These are phyloP conservation scores for Triplophysa dalaica DNA, from an alignment of 2,113 vertebrate genomes.

Conservation along the genomic window DNA sequence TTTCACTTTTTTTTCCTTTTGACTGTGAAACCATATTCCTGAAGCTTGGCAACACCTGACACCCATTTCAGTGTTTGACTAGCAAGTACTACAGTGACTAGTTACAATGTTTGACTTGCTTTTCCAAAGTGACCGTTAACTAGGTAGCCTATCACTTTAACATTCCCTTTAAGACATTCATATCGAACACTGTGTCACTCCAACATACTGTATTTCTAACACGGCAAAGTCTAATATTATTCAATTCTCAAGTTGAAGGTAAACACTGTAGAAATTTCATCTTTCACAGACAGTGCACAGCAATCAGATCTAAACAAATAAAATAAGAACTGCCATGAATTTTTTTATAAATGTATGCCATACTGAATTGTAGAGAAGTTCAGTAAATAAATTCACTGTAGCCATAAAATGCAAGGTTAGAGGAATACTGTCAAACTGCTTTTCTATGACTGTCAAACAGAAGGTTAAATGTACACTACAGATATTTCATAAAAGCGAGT, in stretches of 20 bases:
- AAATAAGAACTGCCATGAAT: not conserved
- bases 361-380: not conserved
- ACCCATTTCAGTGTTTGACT: no score
- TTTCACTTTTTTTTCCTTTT: no score
- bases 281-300: not conserved
- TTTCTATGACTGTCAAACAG: not conserved
- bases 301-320: conserved; percentile 17
- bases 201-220: not conserved
- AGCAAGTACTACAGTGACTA: no score
- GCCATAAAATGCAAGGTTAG: not conserved
- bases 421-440: not conserved
- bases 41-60: no score
- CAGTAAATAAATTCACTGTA: not conserved
- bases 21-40: no score
- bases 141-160: no score
- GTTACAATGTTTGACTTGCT: no score
- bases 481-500: not conserved
- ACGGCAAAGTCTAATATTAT: conserved; percentile 19
- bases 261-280: conserved; percentile 28
- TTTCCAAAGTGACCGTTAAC: no score
- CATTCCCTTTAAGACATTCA: not conserved
- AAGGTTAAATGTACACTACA: not conserved
- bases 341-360: not conserved
- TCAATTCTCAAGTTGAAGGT: conserved; percentile 16
- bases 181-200: conserved; percentile 12